phyloP scores from a whole-genome alignment of 2,113 vertebrate genomes.

The Corythornis cristatus region DNA sequence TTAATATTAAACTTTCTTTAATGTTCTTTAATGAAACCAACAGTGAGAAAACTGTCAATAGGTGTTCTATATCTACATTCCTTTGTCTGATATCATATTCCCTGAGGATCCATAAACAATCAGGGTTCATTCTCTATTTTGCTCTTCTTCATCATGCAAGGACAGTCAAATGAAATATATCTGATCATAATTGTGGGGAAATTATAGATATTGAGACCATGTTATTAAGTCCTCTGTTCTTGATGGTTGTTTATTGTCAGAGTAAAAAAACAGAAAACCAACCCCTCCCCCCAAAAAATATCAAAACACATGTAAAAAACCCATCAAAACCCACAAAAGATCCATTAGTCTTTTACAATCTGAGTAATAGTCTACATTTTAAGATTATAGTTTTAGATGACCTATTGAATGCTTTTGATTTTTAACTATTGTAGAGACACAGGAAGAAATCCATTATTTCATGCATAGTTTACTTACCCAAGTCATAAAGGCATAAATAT shows the following conservation, averaged over 20 bases:
- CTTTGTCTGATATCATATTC: neutral
- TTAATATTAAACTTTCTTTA: neutral
- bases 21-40: neutral
- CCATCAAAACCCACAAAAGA: neutral
- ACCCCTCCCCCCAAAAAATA: neutral
- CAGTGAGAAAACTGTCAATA: neutral
- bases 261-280: neutral
- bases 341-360: neutral
- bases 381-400: neutral
- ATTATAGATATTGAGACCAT: neutral
- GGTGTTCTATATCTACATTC: neutral
- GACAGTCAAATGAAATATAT: neutral
- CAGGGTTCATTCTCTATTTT: neutral
- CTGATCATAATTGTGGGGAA: neutral
- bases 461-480: conserved; percentile 27
- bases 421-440: neutral
- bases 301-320: neutral
- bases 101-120: neutral
- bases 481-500: neutral
- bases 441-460: conserved; percentile 24
- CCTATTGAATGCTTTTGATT: neutral
- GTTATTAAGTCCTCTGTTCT: neutral
- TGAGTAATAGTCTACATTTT: neutral
- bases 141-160: neutral
- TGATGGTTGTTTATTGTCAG: neutral